Evolutionary conservation across 2,113 vertebrate genomes (phyloP).

Genomic region (Abramis brama): DNA sequence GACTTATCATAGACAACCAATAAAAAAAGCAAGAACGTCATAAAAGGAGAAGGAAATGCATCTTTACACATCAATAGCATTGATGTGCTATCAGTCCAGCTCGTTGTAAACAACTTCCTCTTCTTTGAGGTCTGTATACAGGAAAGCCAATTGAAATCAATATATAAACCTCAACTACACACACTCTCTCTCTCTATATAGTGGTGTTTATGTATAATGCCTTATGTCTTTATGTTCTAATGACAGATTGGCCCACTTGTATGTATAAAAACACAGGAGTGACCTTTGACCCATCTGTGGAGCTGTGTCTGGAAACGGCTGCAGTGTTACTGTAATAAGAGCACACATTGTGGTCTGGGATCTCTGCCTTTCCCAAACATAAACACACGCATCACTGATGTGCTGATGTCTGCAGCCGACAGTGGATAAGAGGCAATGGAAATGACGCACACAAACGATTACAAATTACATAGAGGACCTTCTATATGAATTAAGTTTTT

Average conservation of each 20-base stretch:
- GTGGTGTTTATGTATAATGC: background rate
- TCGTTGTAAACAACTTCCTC: background rate
- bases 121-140: background rate
- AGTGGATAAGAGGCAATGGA: background rate
- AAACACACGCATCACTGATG: conserved; percentile 27
- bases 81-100: background rate
- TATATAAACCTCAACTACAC: background rate
- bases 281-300: background rate
- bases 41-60: background rate
- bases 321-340: background rate
- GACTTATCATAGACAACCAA: background rate
- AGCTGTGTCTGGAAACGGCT: background rate
- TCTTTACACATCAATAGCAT: background rate
- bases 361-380: conserved; percentile 14
- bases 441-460: background rate
- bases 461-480: background rate
- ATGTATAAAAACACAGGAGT: background rate
- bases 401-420: conserved; percentile 32
- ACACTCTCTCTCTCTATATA: background rate
- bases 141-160: background rate
- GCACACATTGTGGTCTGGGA: conserved; percentile 6
- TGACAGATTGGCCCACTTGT: background rate
- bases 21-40: background rate
- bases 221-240: background rate
- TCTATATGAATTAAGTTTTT: background rate